Evolutionary conservation across 2,888 invertebrate species (phyloP), one percentile per base, ranked within the genome.

Genomic region (Lasioglossum zephyrum): DNA sequence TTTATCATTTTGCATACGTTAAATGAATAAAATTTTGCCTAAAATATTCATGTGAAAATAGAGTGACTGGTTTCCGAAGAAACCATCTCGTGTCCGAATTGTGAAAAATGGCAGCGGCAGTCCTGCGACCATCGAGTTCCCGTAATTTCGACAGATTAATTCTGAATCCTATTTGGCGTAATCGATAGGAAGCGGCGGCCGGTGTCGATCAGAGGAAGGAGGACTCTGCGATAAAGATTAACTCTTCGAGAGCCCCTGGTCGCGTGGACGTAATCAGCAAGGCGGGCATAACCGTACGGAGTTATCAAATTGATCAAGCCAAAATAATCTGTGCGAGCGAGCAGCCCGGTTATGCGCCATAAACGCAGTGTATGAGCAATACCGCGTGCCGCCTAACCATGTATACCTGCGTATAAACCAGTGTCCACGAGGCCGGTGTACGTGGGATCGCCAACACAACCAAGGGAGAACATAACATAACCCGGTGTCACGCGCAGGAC

Each of bases 261-360:
- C 77, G 44, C 77, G 66, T 86, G 85, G 86, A 89, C 91, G 93
- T 94, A 94, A 94, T 94, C 93, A 93, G 94, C 90, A 92, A 91
- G 90, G 92, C 91, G 91, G 90, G 89, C 91, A 92, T 94, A 94
- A 93, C 94, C 89, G 90, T 91, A 91, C 91, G 91, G 92, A 94
- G 94, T 95, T 95, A 95, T 95, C 95, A 95, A 95, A 95, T 94
- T 95, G 95, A 95, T 95, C 95, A 95, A 93, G 93, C 94, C 92
- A 93, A 95, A 95, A 95, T 95, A 95, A 95, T 95, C 95, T 94
- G 93, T 92, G 92, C 93, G 92, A 92, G 93, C 92, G 93, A 87
- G 91, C 92, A 89, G 87, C 92, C 92, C 93, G 93, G 94, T 95
- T 95, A 95, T 95, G 94, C 92, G 92, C 95, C 95, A 95, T 95